These are phyloP conservation scores for Pteromalus puparum DNA, from an alignment of 1,140 invertebrate species.

Conservation along the genomic window DNA sequence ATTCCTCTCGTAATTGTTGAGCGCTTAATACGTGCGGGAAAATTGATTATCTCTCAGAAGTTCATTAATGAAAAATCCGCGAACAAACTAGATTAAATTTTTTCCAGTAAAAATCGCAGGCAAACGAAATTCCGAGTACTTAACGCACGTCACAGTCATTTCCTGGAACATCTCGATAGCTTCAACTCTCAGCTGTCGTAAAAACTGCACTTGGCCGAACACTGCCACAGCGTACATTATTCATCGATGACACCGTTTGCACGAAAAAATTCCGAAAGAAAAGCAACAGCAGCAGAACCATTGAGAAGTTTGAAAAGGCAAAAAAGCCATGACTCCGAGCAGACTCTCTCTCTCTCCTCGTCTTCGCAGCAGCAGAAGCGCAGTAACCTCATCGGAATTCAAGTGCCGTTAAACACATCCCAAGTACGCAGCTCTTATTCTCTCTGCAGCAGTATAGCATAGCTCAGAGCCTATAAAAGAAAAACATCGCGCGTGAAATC, in stretches of 20 bases:
- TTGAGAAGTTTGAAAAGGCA: conserved; percentile 23
- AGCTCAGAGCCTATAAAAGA: background rate
- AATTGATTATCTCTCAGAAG: background rate
- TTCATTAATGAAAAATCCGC: too few relatives aligned
- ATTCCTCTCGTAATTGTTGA: background rate
- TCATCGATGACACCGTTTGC: conserved; percentile 4
- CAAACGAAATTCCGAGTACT: too few relatives aligned
- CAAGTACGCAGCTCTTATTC: conserved; percentile 3
- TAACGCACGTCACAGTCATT: too few relatives aligned
- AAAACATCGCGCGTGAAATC: background rate
- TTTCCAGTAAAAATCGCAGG: too few relatives aligned
- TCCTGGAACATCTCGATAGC: too few relatives aligned
- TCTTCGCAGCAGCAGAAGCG: background rate
- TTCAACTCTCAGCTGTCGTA: too few relatives aligned
- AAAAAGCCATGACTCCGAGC: background rate
- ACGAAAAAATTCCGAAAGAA: conserved; percentile 20
- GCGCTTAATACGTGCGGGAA: background rate
- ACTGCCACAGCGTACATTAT: background rate
- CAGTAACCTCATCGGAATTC: conserved; percentile 45
- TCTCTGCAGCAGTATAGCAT: background rate
- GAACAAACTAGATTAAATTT: too few relatives aligned
- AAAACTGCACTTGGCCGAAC: too few relatives aligned
- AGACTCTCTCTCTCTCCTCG: background rate
- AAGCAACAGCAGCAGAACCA: conserved; percentile 33
- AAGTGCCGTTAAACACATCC: conserved; percentile 47